Evolutionary conservation across 2,888 invertebrate species (phyloP).

Genomic region (Xanthostigma xanthostigma): DNA sequence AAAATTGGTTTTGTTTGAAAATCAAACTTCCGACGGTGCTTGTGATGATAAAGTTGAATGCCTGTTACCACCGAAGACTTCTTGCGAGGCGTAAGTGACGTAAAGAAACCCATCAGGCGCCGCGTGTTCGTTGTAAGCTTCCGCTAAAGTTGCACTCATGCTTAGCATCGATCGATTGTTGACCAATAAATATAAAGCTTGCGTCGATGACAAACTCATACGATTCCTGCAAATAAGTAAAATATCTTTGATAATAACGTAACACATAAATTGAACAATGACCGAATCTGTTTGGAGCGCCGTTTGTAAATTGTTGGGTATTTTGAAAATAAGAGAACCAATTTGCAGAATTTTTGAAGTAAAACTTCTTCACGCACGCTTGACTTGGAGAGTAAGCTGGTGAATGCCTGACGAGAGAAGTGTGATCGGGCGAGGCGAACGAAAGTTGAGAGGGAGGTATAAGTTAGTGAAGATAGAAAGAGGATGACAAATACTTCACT

Average conservation of each 20-base stretch:
- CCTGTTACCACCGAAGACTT: slow-evolving; percentile 52
- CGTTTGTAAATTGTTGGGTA: too few species aligned
- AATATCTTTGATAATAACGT: neutral
- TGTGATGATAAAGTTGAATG: neutral
- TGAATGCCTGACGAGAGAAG: too few species aligned
- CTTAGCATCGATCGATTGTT: slow-evolving; percentile 71
- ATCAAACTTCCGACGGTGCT: neutral
- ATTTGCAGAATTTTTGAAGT: too few species aligned
- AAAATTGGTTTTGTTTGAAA: neutral
- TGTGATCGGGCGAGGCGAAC: too few species aligned
- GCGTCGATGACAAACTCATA: slow-evolving; percentile 42
- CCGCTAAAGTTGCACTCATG: slow-evolving; percentile 65
- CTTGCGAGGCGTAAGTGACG: slow-evolving; percentile 80
- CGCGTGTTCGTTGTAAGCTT: slow-evolving; percentile 60
- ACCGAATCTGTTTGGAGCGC: too few species aligned
- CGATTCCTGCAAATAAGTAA: slow-evolving; percentile 26
- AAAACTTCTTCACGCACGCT: too few species aligned
- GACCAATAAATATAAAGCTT: slow-evolving; percentile 70
- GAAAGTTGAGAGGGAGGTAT: too few species aligned
- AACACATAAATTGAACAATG: too few species aligned
- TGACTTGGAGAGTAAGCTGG: too few species aligned
- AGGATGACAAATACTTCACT: too few species aligned
- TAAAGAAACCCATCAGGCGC: slow-evolving; percentile 79
- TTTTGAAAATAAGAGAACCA: too few species aligned
- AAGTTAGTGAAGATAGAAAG: too few species aligned